Evolutionary conservation across 1,140 invertebrate species (phyloP).

Genomic region (Macrosteles quadrilineatus): DNA sequence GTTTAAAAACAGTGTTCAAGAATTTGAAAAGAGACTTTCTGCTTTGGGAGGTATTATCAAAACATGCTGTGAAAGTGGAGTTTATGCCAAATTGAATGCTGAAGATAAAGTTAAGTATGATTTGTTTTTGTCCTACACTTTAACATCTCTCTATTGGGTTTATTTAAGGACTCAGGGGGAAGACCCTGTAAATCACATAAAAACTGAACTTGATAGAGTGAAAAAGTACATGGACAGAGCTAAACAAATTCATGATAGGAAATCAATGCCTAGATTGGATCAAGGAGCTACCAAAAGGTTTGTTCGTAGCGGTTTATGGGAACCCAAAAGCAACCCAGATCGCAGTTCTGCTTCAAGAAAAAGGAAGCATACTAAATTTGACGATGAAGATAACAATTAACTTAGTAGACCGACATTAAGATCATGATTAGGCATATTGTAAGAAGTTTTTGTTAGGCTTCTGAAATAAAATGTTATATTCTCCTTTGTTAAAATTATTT

Average conservation of each 20-base stretch:
- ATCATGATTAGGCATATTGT: too few relatives aligned
- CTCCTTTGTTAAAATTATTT: too few relatives aligned
- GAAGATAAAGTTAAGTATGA: constrained; percentile 61
- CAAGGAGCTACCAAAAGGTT: constrained; percentile 59
- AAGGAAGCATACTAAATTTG: constrained; percentile 19
- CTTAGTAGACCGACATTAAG: too few relatives aligned
- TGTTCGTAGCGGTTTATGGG: constrained; percentile 59
- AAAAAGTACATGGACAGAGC: constrained; percentile 58
- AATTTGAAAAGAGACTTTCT: not conserved
- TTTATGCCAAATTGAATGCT: constrained; percentile 53
- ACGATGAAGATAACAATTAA: not conserved
- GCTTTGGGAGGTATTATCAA: not conserved
- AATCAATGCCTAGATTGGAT: constrained; percentile 56
- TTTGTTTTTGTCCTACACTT: constrained; percentile 57
- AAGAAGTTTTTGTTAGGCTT: too few relatives aligned
- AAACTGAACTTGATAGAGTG: constrained; percentile 56
- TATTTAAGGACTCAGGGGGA: constrained; percentile 57
- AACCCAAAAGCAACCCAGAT: constrained; percentile 42
- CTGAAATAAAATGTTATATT: too few relatives aligned
- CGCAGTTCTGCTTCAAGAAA: not conserved
- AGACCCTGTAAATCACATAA: constrained; percentile 48
- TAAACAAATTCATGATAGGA: constrained; percentile 57
- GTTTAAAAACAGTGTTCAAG: constrained; percentile 14
- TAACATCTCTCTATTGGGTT: constrained; percentile 62
- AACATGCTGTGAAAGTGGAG: constrained; percentile 36